Conservation (phyloP, 2,888 invertebrate genomes). For the Alloscopus bannaensis region DNA sequence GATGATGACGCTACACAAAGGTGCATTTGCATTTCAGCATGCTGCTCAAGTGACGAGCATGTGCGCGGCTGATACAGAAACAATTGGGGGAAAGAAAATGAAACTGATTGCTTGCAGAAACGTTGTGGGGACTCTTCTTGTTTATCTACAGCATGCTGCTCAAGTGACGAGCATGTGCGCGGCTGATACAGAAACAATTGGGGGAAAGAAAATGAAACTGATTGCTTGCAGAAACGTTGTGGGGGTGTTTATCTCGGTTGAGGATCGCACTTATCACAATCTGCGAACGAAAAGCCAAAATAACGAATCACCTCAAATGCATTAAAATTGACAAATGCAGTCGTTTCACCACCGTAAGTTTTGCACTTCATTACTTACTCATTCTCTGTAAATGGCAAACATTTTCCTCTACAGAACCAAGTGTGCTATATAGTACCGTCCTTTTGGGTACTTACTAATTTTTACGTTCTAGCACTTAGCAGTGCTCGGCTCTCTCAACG, state of each 20-base stretch:
- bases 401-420: no score
- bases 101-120: constrained; percentile 26
- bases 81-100: constrained; percentile 27
- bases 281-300: constrained; percentile 9
- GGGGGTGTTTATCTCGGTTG: constrained; percentile 35
- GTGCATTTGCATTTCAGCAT: no score
- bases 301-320: constrained; percentile 19
- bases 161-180: no score
- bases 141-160: no score
- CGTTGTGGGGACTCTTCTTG: constrained; percentile 12
- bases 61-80: not conserved
- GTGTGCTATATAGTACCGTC: no score
- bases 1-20: no score
- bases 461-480: no score
- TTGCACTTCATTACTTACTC: not conserved
- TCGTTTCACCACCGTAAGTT: constrained; percentile 3
- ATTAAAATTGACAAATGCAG: constrained; percentile 30
- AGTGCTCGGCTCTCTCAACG: no score
- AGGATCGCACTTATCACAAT: constrained; percentile 11
- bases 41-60: no score
- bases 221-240: constrained; percentile 20
- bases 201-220: constrained; percentile 28
- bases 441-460: no score
- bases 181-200: constrained; percentile 9
- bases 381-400: no score